phyloP scores from a whole-genome alignment of 2,888 invertebrate genomes.

The Pristionchus exspectatus region DNA sequence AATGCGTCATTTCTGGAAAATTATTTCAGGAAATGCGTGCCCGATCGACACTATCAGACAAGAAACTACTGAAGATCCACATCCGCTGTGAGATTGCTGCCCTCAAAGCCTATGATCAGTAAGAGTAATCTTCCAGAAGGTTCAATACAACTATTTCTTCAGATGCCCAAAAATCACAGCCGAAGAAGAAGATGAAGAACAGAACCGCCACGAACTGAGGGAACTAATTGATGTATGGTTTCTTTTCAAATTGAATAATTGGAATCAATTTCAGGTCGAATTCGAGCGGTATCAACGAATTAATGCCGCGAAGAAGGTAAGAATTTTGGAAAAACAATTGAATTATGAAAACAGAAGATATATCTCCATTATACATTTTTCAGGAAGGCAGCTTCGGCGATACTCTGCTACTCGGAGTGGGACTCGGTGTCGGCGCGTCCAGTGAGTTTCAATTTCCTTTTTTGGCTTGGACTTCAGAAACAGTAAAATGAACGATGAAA shows the following conservation, averaged over 20 bases:
- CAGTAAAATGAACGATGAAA: too few relatives aligned
- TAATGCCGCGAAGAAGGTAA: constrained; percentile 75
- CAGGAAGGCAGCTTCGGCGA: constrained; percentile 68
- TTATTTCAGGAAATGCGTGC: constrained; percentile 64
- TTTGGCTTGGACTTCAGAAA: too few relatives aligned
- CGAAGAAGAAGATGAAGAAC: constrained; percentile 63
- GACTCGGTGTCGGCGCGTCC: constrained; percentile 66
- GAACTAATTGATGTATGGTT: constrained; percentile 75
- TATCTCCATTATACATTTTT: not conserved
- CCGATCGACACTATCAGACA: constrained; percentile 75
- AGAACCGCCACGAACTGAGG: constrained; percentile 71
- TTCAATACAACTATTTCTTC: not conserved
- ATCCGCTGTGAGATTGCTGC: constrained; percentile 73
- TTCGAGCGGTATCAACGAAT: constrained; percentile 74
- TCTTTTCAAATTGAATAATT: not conserved
- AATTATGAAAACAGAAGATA: constrained; percentile 45
- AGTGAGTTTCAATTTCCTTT: constrained; percentile 43
- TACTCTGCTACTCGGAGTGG: constrained; percentile 73
- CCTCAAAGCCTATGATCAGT: constrained; percentile 73
- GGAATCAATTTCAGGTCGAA: constrained; percentile 70
- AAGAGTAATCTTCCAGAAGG: not conserved
- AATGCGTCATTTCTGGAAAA: not conserved
- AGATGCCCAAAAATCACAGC: constrained; percentile 73
- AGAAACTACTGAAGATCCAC: constrained; percentile 70
- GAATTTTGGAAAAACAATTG: constrained; percentile 61